Percentiles rank a stretch among this genome's conserved stretches.
phyloP scores from a whole-genome alignment of 35 echinoderm and acorn worm genomes.

The Ophiothrix spiculata region DNA sequence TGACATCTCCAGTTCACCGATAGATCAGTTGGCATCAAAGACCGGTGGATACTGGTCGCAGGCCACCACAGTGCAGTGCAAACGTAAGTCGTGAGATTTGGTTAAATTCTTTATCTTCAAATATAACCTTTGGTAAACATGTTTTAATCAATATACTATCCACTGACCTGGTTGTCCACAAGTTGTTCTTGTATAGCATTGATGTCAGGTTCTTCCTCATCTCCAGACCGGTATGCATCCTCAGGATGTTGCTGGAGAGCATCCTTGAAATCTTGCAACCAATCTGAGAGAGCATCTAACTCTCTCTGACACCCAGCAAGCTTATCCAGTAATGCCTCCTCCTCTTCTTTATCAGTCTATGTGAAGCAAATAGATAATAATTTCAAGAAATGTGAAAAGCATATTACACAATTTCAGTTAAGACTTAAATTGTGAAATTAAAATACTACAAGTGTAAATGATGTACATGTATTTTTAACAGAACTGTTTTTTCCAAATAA shows the following conservation, averaged over 20 bases:
- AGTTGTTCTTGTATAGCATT: conserved; percentile 72
- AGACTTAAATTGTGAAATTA: neutral
- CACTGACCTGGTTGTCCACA: conserved; percentile 75
- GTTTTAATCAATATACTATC: neutral
- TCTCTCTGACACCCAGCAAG: conserved; percentile 51
- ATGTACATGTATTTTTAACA: no score
- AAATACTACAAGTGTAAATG: no score
- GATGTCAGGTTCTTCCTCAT: conserved; percentile 20
- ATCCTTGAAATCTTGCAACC: conserved; percentile 3
- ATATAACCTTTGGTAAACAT: neutral
- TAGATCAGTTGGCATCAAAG: no score
- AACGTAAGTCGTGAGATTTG: no score
- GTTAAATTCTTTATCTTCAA: no score
- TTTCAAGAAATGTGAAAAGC: no score
- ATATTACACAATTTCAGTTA: neutral
- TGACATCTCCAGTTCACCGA: no score
- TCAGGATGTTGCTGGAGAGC: conserved; percentile 21
- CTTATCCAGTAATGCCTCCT: conserved; percentile 25
- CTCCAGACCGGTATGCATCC: conserved; percentile 23
- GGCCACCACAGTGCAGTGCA: no score
- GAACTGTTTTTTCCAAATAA: no score
- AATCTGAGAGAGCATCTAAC: conserved; percentile 14
- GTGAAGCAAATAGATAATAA: neutral
- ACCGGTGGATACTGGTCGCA: no score
- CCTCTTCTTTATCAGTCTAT: conserved; percentile 60